phyloP scores from a whole-genome alignment of 2,888 invertebrate genomes.

The Drosophila helvetica region DNA sequence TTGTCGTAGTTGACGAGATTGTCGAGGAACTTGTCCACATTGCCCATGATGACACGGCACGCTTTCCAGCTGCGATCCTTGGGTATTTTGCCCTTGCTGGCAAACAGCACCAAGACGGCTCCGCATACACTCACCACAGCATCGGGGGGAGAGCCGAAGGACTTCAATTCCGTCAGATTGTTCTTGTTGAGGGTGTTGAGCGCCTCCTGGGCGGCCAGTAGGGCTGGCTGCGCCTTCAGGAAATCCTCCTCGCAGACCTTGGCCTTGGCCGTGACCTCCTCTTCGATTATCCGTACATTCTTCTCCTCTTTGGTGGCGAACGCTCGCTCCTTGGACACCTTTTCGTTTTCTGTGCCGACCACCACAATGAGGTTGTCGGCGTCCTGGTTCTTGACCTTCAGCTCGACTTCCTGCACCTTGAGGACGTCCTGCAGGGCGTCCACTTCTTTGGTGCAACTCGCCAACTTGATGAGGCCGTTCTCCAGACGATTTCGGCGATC shows the following conservation, averaged over 20 bases:
- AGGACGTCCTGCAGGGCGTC: slow-evolving; percentile 91
- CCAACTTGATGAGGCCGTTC: slow-evolving; percentile 94
- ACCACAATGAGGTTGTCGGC: slow-evolving; percentile 94
- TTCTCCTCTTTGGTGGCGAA: slow-evolving; percentile 93
- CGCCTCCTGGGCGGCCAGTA: slow-evolving; percentile 94
- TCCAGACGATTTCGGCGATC: slow-evolving; percentile 92
- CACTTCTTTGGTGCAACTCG: slow-evolving; percentile 93
- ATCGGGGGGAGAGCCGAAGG: slow-evolving; percentile 95
- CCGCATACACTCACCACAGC: slow-evolving; percentile 94
- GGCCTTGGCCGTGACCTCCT: slow-evolving; percentile 93
- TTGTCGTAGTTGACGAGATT: slow-evolving; percentile 95
- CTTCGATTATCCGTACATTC: slow-evolving; percentile 95
- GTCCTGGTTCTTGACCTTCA: slow-evolving; percentile 94
- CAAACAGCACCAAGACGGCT: slow-evolving; percentile 94
- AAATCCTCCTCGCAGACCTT: slow-evolving; percentile 95
- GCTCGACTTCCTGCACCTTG: slow-evolving; percentile 90
- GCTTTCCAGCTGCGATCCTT: slow-evolving; percentile 97
- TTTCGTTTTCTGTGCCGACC: slow-evolving; percentile 94
- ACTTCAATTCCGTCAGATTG: slow-evolving; percentile 96
- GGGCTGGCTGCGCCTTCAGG: slow-evolving; percentile 95
- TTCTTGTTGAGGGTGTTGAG: slow-evolving; percentile 96
- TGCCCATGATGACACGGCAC: slow-evolving; percentile 95
- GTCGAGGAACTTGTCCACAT: slow-evolving; percentile 93
- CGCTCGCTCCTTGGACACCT: slow-evolving; percentile 94
- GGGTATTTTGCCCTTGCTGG: slow-evolving; percentile 92